Evolutionary conservation across 2,113 vertebrate species (phyloP).

Genomic region (Saiga tatarica): DNA sequence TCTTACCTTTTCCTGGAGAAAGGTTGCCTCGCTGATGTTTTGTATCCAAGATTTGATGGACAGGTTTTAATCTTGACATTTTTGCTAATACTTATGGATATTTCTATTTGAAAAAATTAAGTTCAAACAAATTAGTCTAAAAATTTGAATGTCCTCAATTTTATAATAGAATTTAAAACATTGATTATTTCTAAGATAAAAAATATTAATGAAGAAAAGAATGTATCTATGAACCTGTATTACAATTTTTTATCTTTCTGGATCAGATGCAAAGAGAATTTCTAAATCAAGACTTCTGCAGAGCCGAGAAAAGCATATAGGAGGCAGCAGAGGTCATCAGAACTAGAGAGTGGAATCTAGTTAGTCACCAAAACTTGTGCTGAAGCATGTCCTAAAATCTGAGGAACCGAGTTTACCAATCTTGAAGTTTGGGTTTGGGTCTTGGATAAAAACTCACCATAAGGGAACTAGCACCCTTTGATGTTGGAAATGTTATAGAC

Average conservation of each 20-base stretch:
- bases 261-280: neutral
- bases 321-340: neutral
- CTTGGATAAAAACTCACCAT: neutral
- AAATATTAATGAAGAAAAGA: neutral
- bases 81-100: neutral
- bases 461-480: neutral
- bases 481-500: neutral
- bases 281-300: neutral
- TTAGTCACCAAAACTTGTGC: neutral
- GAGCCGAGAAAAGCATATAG: neutral
- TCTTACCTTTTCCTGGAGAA: neutral
- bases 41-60: neutral
- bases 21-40: neutral
- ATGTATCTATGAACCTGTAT: neutral
- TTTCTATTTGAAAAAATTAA: neutral
- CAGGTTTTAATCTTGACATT: neutral
- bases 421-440: neutral
- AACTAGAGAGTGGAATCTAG: neutral
- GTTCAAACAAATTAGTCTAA: neutral
- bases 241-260: neutral
- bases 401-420: neutral
- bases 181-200: conserved; percentile 7
- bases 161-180: neutral
- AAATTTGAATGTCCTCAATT: neutral
- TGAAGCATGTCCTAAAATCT: neutral